Conservation (phyloP, 2,113 vertebrate genomes). For the Mastomys coucha region DNA sequence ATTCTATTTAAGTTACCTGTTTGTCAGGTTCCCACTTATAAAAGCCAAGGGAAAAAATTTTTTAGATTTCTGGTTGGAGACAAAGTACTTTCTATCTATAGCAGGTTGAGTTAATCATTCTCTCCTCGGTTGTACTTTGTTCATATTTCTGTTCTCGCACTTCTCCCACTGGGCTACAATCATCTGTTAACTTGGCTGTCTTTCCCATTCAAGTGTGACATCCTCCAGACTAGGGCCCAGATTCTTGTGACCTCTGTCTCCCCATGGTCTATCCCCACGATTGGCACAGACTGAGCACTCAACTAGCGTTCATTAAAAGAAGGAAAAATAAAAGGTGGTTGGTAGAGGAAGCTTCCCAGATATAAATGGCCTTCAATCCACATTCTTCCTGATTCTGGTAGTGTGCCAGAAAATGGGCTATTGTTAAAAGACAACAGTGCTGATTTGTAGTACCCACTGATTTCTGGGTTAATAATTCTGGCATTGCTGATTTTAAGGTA, state of each 20-base stretch:
- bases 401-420: not conserved
- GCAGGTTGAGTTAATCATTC: slow-evolving; percentile 66
- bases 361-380: not conserved
- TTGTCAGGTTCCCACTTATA: slow-evolving; percentile 79
- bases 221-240: slow-evolving; percentile 18
- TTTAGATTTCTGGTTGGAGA: slow-evolving; percentile 51
- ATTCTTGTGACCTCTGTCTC: slow-evolving; percentile 59
- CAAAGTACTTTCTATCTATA: slow-evolving; percentile 71
- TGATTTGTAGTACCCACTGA: not conserved
- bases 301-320: slow-evolving; percentile 53
- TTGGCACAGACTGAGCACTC: slow-evolving; percentile 26
- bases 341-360: slow-evolving; percentile 11
- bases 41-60: slow-evolving; percentile 76
- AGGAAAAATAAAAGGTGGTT: slow-evolving; percentile 38
- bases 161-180: slow-evolving; percentile 61
- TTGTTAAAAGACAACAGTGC: not conserved
- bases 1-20: slow-evolving; percentile 78
- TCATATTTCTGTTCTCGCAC: slow-evolving; percentile 57
- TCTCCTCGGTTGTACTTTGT: slow-evolving; percentile 57
- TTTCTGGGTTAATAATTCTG: slow-evolving; percentile 41
- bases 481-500: slow-evolving; percentile 46
- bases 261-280: not conserved
- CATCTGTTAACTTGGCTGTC: slow-evolving; percentile 55
- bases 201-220: slow-evolving; percentile 42
- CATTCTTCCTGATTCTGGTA: slow-evolving; percentile 33